Evolutionary conservation across 1,140 invertebrate species (phyloP).

Genomic region (Aphaenogaster rudis): DNA sequence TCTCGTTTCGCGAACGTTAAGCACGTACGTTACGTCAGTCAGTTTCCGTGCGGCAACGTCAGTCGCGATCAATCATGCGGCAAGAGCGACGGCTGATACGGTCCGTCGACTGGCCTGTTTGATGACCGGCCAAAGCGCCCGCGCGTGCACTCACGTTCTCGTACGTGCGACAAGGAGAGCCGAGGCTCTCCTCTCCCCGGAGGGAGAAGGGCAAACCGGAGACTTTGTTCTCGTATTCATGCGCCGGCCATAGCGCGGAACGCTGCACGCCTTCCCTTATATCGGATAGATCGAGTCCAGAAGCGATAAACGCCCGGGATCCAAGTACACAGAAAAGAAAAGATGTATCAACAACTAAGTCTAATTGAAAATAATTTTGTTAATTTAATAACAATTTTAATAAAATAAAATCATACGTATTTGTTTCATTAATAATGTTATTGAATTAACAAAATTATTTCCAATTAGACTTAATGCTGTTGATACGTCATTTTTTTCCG

Average conservation of each 20-base stretch:
- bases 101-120: conserved; percentile 39
- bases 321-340: neutral
- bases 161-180: conserved; percentile 9
- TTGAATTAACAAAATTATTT: no score
- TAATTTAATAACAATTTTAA: no score
- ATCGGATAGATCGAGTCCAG: neutral
- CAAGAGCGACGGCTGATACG: conserved; percentile 34
- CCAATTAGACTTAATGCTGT: no score
- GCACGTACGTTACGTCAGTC: conserved; percentile 58
- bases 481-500: no score
- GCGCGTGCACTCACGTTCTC: conserved; percentile 20
- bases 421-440: no score
- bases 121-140: conserved; percentile 2
- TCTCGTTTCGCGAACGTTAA: conserved; percentile 36
- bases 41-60: conserved; percentile 55
- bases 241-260: neutral
- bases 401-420: no score
- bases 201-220: neutral
- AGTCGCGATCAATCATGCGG: conserved; percentile 58
- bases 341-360: no score
- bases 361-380: no score
- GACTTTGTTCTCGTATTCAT: conserved; percentile 14
- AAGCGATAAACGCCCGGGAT: neutral
- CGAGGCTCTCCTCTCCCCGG: neutral
- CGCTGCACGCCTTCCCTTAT: neutral